A percentile compares a stretch with the other conserved stretches of the same genome.
Evolutionary conservation across 2,888 invertebrate genomes (phyloP).

Genomic region (Sthenelais limicola): DNA sequence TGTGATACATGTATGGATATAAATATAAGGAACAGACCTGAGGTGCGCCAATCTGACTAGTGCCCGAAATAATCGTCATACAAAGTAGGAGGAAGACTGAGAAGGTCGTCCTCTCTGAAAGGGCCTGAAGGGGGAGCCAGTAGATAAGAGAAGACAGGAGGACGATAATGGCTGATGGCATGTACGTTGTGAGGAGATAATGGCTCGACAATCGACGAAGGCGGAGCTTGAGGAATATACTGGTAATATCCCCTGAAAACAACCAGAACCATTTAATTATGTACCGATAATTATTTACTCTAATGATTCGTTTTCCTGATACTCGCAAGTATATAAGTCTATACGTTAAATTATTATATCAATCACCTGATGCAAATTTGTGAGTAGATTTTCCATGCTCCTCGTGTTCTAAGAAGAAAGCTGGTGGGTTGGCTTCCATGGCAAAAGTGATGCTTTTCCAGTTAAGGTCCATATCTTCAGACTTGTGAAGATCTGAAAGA

Average conservation of each 20-base stretch:
- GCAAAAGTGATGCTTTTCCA: neutral
- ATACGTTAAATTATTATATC: too few species aligned
- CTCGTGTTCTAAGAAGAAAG: conserved; percentile 22
- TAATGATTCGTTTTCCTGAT: too few species aligned
- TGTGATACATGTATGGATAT: too few species aligned
- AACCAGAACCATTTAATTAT: too few species aligned
- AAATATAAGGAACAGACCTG: too few species aligned
- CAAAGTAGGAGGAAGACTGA: conserved; percentile 18
- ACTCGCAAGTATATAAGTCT: too few species aligned
- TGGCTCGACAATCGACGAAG: conserved; percentile 8
- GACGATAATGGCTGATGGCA: conserved; percentile 26
- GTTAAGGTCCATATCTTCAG: neutral
- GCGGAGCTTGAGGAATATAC: neutral
- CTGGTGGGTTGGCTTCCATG: conserved; percentile 1
- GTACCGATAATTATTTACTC: too few species aligned
- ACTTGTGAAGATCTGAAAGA: neutral
- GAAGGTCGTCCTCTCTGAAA: conserved; percentile 28
- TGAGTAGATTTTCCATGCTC: neutral
- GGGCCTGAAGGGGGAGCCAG: conserved; percentile 37
- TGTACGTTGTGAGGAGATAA: conserved; percentile 20
- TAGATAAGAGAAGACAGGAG: conserved; percentile 36
- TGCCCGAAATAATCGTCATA: neutral
- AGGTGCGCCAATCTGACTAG: conserved; percentile 5
- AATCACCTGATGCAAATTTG: neutral
- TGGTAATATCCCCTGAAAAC: too few species aligned